Evolutionary conservation across 2,888 invertebrate species (phyloP).

Genomic region (Antheraea assamensis): DNA sequence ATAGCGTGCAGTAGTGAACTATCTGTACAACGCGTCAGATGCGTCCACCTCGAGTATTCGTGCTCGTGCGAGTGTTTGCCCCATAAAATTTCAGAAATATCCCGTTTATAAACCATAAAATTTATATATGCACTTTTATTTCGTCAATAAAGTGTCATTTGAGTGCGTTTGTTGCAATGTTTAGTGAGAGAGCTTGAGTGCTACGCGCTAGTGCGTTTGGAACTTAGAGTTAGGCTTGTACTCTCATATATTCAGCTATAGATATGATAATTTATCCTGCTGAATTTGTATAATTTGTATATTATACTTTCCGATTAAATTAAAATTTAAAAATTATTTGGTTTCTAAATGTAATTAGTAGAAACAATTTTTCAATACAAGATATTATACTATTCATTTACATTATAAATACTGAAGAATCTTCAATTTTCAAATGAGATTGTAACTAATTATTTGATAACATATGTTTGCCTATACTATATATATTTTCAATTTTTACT

Average conservation of each 20-base stretch:
- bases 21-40: background rate
- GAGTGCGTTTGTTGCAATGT: slow-evolving; percentile 40
- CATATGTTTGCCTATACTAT: background rate
- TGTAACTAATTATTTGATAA: background rate
- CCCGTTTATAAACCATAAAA: slow-evolving; percentile 79
- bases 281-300: background rate
- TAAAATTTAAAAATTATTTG: background rate
- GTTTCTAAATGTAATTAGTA: background rate
- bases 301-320: background rate
- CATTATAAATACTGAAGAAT: background rate
- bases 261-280: background rate
- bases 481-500: background rate
- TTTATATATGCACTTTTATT: slow-evolving; percentile 79
- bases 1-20: background rate
- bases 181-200: slow-evolving; percentile 16
- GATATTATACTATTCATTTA: background rate
- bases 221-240: background rate
- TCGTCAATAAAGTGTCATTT: slow-evolving; percentile 75
- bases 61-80: slow-evolving; percentile 41
- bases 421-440: background rate
- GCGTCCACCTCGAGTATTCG: slow-evolving; percentile 8
- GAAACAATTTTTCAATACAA: background rate
- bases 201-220: background rate
- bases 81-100: slow-evolving; percentile 73
- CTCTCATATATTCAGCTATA: background rate